Evolutionary conservation across 2,113 vertebrate species (phyloP), one percentile per base, ranked within the genome.

Genomic region (Origma solitaria): DNA sequence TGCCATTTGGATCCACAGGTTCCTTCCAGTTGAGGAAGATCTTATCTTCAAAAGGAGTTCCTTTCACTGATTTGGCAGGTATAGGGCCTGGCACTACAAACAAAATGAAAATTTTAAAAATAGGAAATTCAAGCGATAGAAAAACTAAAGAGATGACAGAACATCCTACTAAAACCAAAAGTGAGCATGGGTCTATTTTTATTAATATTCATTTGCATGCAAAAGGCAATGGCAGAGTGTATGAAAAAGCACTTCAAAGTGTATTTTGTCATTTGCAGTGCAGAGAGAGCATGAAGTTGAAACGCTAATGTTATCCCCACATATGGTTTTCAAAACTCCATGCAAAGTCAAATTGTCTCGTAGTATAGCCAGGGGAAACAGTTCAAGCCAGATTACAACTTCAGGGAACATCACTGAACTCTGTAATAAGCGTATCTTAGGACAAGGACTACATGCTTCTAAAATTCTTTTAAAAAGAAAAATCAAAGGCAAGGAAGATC

Each of bases 21-120:
- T 99, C 99, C 94, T 99, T 99, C 99, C 99, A 99, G 94, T 99
- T 98, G 82, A 99, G 98, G 79, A 98, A 99, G 96, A 99, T 99
- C 87, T 98, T 98, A 96, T 99, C 99, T 98, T 99, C 99, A 96
- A 99, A 99, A n/a, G 99, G 99, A 65, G 98, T 99, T 96, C 99
- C 99, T 97, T 98, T 98, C 66, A 99, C 97, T 5, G 99, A 99
- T 95, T 98, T 98, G 88, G 97, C 98, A 91, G 99, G 99, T 97
- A 99, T 99, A 30, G 98, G 96, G 58, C 99, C 99, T 78, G 99
- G 99, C 87, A 99, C 99, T 99, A 96, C 17, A 98, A 97, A 95
- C 16, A 96, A 70, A 96, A 51, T 13, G 7, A 42, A 75, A 66
- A 24, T 68, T 72, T 65, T 60, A 61, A 90, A 97, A 87, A 82